These are phyloP conservation scores for Nothoprocta pentlandii DNA, from an alignment of 2,113 vertebrate species.

Conservation along the genomic window DNA sequence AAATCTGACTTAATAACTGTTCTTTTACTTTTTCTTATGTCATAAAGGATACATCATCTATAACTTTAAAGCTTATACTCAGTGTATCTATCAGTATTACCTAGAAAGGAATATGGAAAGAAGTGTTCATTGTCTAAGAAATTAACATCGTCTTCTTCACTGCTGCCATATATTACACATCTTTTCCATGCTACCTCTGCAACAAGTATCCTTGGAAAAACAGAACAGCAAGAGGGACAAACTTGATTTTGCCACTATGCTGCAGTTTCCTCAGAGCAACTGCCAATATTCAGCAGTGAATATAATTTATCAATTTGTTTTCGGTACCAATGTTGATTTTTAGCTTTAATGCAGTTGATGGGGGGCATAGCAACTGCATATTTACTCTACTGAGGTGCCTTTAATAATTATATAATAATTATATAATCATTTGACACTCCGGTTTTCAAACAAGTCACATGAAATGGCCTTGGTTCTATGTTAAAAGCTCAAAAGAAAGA, in stretches of 20 bases:
- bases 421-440: background rate
- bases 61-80: background rate
- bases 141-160: background rate
- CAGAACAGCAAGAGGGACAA: background rate
- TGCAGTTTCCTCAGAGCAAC: background rate
- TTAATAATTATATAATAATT: background rate
- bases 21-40: background rate
- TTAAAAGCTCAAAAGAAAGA: background rate
- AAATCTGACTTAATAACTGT: background rate
- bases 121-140: background rate
- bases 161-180: background rate
- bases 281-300: background rate
- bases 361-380: background rate
- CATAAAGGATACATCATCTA: background rate
- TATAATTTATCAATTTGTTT: background rate
- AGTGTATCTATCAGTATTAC: background rate
- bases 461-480: background rate
- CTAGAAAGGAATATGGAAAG: background rate
- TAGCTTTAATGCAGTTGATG: background rate
- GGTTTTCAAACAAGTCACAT: background rate
- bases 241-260: background rate
- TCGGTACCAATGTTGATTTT: background rate
- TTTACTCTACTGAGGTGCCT: background rate
- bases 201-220: background rate
- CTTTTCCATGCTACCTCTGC: background rate